Conservation (phyloP, 2,797 vertebrate species). For the Amazonetta brasiliensis region DNA sequence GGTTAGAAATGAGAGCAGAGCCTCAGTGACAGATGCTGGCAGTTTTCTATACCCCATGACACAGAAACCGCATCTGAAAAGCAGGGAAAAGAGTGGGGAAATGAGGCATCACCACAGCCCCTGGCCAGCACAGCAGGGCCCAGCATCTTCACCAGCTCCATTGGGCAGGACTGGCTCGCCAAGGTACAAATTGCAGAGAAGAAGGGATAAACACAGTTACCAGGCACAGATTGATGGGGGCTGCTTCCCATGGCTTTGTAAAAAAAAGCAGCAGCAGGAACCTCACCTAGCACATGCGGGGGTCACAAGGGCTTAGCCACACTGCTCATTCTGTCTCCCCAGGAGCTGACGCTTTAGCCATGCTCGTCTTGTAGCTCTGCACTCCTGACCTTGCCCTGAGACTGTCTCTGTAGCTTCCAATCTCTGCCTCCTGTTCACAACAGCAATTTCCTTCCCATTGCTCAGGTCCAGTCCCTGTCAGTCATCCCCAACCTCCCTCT, state of each 20-base stretch:
- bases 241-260: neutral
- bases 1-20: neutral
- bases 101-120: neutral
- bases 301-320: neutral
- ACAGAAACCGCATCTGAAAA: neutral
- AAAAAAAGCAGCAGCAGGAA: neutral
- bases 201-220: neutral
- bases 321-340: neutral
- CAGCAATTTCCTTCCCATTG: constrained; percentile 26
- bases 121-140: neutral
- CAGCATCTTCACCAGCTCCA: neutral
- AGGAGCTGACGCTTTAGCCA: neutral
- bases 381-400: neutral
- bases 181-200: neutral
- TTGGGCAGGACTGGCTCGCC: neutral
- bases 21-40: neutral
- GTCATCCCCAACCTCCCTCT: neutral
- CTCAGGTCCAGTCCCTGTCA: neutral
- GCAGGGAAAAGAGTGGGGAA: neutral
- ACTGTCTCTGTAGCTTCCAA: neutral
- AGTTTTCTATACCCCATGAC: neutral
- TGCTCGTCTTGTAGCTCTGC: neutral
- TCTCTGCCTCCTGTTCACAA: constrained; percentile 16
- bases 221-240: neutral
- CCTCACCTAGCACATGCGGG: accelerated